A percentile compares a stretch with the other conserved stretches of the same genome.
These are phyloP conservation scores for Caranx melampygus DNA, from an alignment of 2,113 vertebrate species.

Conservation along the genomic window DNA sequence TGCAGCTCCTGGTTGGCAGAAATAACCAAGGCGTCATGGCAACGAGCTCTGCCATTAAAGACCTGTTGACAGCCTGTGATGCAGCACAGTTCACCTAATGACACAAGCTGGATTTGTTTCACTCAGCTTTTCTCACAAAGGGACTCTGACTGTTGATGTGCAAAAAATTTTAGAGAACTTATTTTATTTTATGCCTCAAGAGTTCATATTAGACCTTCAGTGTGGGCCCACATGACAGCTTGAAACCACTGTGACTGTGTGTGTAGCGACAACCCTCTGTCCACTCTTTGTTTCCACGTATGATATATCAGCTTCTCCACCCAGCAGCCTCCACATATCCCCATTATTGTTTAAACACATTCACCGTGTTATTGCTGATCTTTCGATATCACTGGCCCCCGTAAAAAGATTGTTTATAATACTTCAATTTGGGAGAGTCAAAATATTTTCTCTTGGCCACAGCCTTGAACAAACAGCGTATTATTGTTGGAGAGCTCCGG, in stretches of 20 bases:
- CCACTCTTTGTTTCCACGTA: conserved; percentile 58
- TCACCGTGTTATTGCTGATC: conserved; percentile 74
- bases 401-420: conserved; percentile 82
- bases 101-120: conserved; percentile 34
- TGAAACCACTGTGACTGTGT: conserved; percentile 42
- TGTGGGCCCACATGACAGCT: conserved; percentile 20
- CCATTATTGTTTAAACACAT: conserved; percentile 73
- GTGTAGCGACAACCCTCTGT: conserved; percentile 10
- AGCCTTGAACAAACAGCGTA: conserved; percentile 81
- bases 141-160: conserved; percentile 42
- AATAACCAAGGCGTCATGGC: conserved; percentile 56
- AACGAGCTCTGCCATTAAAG: conserved; percentile 49
- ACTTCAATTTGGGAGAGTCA: conserved; percentile 81
- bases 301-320: conserved; percentile 56
- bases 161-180: conserved; percentile 40
- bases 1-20: conserved; percentile 57
- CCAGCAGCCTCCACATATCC: conserved; percentile 57
- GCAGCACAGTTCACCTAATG: conserved; percentile 48
- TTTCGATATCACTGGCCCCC: conserved; percentile 70
- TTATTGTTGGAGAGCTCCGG: conserved; percentile 80
- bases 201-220: conserved; percentile 48
- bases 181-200: conserved; percentile 41
- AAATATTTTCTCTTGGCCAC: conserved; percentile 83
- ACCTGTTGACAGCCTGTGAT: conserved; percentile 69
- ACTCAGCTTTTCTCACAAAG: conserved; percentile 38